Evolutionary conservation across 2,797 vertebrate genomes (phyloP), one percentile per base, ranked within the genome.

Genomic region (Neopelma chrysocephalum): DNA sequence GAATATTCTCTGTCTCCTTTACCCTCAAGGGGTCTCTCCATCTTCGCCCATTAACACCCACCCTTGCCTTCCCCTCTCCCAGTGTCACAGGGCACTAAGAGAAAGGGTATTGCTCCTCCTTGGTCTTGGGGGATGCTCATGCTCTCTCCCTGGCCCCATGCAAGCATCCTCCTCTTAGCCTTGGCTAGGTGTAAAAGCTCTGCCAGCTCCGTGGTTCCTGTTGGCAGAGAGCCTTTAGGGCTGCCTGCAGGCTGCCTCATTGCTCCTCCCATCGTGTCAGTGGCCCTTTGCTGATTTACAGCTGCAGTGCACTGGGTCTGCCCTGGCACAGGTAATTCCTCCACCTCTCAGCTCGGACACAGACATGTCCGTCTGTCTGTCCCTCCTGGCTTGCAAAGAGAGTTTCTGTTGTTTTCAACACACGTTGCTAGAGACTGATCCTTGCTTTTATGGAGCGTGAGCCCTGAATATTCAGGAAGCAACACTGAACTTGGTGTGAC

Each of bases 381-480:
- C 50, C 47, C 23, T 65, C 19, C 32, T 2, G 4, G 15, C 54
- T 66, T 69, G 23, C 73, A 70, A 23, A 42, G 47, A 47, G 27
- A 64, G 2, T 36, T 89, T 45, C 62, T 75, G 7, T 56, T 75
- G 16, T 91, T 90, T 76, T 66, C 62, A 69, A 1, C 20, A 4
- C 5, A 29, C 40, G 25, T 7, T 61, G 15, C n/a, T 68, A 38
- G 12, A 89, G 54, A 21, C 61, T 48, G 45, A 20, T 80, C 18
- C 43, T 89, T 0, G 0, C 19, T 81, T 60, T 70, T 42, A 31
- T n/a, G 43, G 57, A 85, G 42, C 3, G 0, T 36, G 54, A 88
- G 18, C n/a, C 54, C 65, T 92, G 69, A 73, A 72, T 92, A 91
- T 90, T 94, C 93, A 87, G 26, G 78, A 68, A 93, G n/a, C 61